Evolutionary conservation across 2,888 invertebrate genomes (phyloP).

Genomic region (Drosophila gaucha): DNA sequence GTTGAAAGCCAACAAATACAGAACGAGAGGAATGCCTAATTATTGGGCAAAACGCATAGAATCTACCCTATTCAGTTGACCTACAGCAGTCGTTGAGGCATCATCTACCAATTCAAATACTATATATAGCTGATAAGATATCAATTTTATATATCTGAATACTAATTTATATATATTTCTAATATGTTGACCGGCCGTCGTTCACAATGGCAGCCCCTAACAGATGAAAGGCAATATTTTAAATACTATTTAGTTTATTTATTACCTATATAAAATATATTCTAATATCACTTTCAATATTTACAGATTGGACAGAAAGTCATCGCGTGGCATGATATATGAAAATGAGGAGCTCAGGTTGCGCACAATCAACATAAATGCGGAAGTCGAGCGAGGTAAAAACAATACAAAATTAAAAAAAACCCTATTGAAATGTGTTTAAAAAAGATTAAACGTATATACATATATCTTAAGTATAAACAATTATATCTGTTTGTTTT

Average conservation of each 20-base stretch:
- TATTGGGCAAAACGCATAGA: conserved; percentile 57
- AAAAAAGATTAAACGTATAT: not conserved
- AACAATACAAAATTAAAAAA: not conserved
- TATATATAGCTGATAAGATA: conserved; percentile 10
- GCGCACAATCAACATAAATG: conserved; percentile 95
- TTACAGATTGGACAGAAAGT: conserved; percentile 93
- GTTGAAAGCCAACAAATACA: conserved; percentile 65
- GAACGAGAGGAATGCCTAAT: conserved; percentile 47
- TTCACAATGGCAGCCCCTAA: conserved; percentile 72
- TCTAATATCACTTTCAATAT: not conserved
- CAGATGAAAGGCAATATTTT: conserved; percentile 62
- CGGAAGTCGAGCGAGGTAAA: conserved; percentile 94
- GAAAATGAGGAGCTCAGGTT: conserved; percentile 96
- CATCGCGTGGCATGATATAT: conserved; percentile 96
- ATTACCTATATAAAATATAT: not conserved
- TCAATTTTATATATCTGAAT: not conserved
- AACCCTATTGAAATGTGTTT: not conserved
- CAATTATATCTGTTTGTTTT: not conserved
- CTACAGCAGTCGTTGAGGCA: conserved; percentile 72
- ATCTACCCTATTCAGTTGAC: conserved; percentile 72
- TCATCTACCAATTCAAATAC: conserved; percentile 14
- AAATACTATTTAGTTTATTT: not conserved
- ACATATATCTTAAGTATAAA: not conserved
- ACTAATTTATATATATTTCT: not conserved
- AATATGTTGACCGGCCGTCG: conserved; percentile 62